Evolutionary conservation across 2,888 invertebrate species (phyloP).

Genomic region (Limnephilus lunatus): DNA sequence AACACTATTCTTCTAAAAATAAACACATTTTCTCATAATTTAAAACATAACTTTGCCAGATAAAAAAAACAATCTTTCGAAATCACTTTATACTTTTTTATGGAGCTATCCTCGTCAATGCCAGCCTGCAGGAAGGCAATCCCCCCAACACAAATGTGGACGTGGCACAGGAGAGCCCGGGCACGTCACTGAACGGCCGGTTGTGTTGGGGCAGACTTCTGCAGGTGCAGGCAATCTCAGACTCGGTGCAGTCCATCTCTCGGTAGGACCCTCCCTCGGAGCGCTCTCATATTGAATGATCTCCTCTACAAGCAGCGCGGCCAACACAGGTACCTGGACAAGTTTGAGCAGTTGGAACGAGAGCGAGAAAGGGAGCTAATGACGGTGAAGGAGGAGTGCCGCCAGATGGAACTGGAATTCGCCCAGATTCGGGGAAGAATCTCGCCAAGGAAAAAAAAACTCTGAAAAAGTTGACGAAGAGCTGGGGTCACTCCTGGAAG

Average conservation of each 20-base stretch:
- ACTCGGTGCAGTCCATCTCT: neutral
- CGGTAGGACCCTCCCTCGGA: neutral
- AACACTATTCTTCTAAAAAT: too few species aligned
- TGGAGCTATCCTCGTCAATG: constrained; percentile 52
- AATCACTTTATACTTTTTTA: too few species aligned
- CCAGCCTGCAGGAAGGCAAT: constrained; percentile 55
- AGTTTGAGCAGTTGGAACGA: constrained; percentile 2
- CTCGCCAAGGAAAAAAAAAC: neutral
- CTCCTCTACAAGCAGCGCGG: neutral
- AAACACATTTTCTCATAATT: too few species aligned
- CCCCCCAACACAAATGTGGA: neutral
- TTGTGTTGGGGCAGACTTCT: constrained; percentile 44
- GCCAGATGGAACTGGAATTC: neutral
- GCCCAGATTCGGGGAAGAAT: neutral
- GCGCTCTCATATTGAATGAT: constrained; percentile 8
- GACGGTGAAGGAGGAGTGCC: constrained; percentile 9
- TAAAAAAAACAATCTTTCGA: too few species aligned
- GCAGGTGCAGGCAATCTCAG: constrained; percentile 19
- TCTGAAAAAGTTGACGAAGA: neutral
- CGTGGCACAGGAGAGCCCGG: constrained; percentile 2
- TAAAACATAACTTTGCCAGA: too few species aligned
- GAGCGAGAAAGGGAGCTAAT: neutral
- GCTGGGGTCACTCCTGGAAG: neutral
- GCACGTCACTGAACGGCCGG: constrained; percentile 8
- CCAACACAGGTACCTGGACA: constrained; percentile 20